phyloP scores from a whole-genome alignment of 30 jellyfish, hydroid and myxozoan genomes.

The Catostylus mosaicus region DNA sequence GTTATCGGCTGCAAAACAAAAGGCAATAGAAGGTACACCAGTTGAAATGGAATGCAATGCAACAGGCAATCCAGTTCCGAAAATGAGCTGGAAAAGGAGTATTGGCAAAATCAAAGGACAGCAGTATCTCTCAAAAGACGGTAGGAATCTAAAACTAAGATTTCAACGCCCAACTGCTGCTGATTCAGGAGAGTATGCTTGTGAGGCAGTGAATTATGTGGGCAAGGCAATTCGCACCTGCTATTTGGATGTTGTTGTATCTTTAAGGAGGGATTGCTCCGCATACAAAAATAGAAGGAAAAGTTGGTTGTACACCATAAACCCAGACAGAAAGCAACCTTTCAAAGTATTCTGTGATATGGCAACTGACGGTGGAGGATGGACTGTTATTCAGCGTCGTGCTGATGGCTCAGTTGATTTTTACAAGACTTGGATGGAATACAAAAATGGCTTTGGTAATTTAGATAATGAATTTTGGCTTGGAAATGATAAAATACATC shows the following conservation, averaged over 20 bases:
- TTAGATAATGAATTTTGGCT: conserved; percentile 44
- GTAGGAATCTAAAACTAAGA: neutral
- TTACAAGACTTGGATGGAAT: conserved; percentile 18
- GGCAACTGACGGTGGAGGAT: conserved; percentile 40
- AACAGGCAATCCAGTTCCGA: conserved; percentile 42
- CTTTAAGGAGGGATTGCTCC: conserved; percentile 1
- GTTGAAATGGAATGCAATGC: conserved; percentile 12
- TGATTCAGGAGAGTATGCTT: conserved; percentile 6
- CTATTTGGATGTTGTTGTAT: neutral
- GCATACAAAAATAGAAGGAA: conserved; percentile 1
- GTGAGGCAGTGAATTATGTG: conserved; percentile 22
- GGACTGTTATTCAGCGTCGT: conserved; percentile 63
- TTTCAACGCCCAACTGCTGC: neutral
- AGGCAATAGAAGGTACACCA: conserved; percentile 2
- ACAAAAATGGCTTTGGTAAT: conserved; percentile 46
- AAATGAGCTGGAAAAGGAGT: conserved; percentile 23
- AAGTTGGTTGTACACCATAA: conserved; percentile 21
- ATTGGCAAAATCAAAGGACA: neutral
- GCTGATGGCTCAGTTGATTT: conserved; percentile 47
- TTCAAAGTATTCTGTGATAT: conserved; percentile 32
- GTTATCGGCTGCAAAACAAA: neutral
- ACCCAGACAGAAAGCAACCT: conserved; percentile 33
- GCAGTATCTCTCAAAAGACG: conserved; percentile 2
- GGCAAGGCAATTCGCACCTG: neutral
- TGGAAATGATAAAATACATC: conserved; percentile 45